Conservation (phyloP, 2,797 vertebrate species). For the Rhincodon typus region DNA sequence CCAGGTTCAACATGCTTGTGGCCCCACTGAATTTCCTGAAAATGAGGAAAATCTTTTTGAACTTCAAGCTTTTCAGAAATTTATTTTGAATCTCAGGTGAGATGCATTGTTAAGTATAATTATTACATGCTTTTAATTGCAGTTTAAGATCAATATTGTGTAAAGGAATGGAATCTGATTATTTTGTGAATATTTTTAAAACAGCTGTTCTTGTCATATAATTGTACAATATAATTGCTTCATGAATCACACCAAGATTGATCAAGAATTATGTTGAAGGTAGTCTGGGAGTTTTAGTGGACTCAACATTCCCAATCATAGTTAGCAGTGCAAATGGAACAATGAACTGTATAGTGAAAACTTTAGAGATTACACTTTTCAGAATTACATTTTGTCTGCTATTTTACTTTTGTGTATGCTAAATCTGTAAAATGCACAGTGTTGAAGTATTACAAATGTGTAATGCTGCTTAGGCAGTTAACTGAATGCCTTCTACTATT, state of each 20-base stretch:
- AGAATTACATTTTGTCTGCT: background rate
- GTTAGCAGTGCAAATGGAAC: background rate
- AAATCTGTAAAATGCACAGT: background rate
- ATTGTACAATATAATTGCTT: background rate
- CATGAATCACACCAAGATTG: background rate
- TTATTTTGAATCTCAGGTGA: conserved; percentile 41
- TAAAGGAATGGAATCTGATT: background rate
- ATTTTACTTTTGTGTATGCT: background rate
- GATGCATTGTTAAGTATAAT: background rate
- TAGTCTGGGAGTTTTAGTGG: background rate
- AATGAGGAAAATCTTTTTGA: conserved; percentile 39
- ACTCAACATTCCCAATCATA: background rate
- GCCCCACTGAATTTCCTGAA: conserved; percentile 41
- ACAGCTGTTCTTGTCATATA: background rate
- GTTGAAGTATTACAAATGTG: background rate
- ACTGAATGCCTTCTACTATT: background rate
- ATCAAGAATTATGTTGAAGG: background rate
- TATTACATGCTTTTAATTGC: background rate
- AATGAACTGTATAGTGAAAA: background rate
- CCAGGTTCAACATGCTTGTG: conserved; percentile 51
- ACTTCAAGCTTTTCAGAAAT: conserved; percentile 40
- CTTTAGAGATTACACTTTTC: background rate
- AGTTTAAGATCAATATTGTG: background rate
- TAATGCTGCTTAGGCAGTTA: background rate
- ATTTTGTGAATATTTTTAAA: background rate